A percentile compares a stretch with the other conserved stretches of the same genome.
These are phyloP conservation scores for Thalassophryne amazonica DNA, from an alignment of 2,797 vertebrate genomes.

Conservation along the genomic window DNA sequence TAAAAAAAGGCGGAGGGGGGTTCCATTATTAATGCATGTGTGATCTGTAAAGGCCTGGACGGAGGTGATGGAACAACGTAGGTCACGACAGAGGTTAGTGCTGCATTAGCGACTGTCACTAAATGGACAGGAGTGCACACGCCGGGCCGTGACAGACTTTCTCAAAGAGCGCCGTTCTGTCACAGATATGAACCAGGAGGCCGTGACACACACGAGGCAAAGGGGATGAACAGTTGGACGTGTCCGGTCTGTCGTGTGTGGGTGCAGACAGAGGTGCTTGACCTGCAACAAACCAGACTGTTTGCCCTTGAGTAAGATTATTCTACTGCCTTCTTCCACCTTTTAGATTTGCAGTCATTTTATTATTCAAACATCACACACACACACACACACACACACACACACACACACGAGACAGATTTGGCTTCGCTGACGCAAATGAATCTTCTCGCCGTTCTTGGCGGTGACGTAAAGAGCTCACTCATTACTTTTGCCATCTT, in stretches of 20 bases:
- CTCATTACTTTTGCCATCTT: conserved; percentile 50
- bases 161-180: conserved; percentile 53
- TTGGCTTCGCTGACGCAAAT: conserved; percentile 22
- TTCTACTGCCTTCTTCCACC: background rate
- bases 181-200: conserved; percentile 64
- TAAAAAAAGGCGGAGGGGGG: no score
- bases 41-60: conserved; percentile 35
- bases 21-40: conserved; percentile 36
- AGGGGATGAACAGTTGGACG: conserved; percentile 59
- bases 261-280: conserved; percentile 37
- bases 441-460: conserved; percentile 30
- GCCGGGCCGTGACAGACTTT: no score
- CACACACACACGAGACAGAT: no score
- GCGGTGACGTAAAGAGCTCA: conserved; percentile 47
- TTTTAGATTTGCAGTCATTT: conserved; percentile 5
- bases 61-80: conserved; percentile 59
- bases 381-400: no score
- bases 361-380: conserved; percentile 26
- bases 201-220: conserved; percentile 64
- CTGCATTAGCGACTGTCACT: conserved; percentile 76
- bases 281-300: conserved; percentile 39
- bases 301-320: conserved; percentile 51
- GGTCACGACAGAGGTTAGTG: conserved; percentile 77
- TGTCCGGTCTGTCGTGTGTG: conserved; percentile 55
- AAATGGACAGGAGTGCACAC: conserved; percentile 60